Evolutionary conservation across 2,113 vertebrate species (phyloP).

Genomic region (human (Homo sapiens)): GRCh38 chr18:25881001-25881500

Average conservation of each 20-base stretch:
- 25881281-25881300: not conserved
- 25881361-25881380: not conserved
- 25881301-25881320: not conserved
- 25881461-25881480: not conserved
- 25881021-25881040: not conserved
- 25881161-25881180: not conserved
- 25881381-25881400: not conserved
- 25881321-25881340: not conserved
- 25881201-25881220: too few relatives aligned
- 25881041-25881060: not conserved
- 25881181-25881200: not conserved
- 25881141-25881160: not conserved
- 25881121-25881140: not conserved
- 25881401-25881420: not conserved
- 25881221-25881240: not conserved
- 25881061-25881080: not conserved
- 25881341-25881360: not conserved
- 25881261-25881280: not conserved
- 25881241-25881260: not conserved
- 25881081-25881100: not conserved
- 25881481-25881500: not conserved
- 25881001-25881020: not conserved
- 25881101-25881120: not conserved
- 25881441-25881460: not conserved
- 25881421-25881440: not conserved